Conservation (phyloP, 2,797 vertebrate genomes). For the Sebastes umbrosus region DNA sequence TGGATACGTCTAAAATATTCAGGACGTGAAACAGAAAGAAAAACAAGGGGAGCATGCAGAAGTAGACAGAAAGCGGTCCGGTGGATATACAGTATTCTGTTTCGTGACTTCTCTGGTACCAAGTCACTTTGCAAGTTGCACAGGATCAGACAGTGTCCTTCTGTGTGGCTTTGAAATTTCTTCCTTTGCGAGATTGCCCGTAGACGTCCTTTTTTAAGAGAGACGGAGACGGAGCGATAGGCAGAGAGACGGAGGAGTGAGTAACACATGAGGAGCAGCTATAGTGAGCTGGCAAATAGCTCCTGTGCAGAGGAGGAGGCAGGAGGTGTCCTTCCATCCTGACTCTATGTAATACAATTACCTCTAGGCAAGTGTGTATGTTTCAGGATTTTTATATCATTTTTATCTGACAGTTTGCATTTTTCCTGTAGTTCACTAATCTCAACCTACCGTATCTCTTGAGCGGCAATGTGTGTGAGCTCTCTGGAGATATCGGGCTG, state of each 20-base stretch:
- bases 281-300: background rate
- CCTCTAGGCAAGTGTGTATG: background rate
- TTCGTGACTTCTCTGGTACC: no score
- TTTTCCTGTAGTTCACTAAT: background rate
- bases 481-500: background rate
- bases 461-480: background rate
- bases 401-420: background rate
- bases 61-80: background rate
- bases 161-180: background rate
- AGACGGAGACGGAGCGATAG: background rate
- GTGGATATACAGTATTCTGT: slow-evolving; percentile 21
- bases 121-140: background rate
- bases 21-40: background rate
- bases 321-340: background rate
- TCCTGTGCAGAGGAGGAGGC: slow-evolving; percentile 1
- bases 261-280: background rate
- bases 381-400: background rate
- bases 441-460: background rate
- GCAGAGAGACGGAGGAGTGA: background rate
- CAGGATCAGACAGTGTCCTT: background rate
- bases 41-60: background rate
- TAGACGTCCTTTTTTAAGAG: background rate
- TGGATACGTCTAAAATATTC: slow-evolving; percentile 1
- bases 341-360: background rate
- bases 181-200: background rate